Evolutionary conservation across 92 coral and sea anemone species (phyloP).

Genomic region (Phenganax marumi): DNA sequence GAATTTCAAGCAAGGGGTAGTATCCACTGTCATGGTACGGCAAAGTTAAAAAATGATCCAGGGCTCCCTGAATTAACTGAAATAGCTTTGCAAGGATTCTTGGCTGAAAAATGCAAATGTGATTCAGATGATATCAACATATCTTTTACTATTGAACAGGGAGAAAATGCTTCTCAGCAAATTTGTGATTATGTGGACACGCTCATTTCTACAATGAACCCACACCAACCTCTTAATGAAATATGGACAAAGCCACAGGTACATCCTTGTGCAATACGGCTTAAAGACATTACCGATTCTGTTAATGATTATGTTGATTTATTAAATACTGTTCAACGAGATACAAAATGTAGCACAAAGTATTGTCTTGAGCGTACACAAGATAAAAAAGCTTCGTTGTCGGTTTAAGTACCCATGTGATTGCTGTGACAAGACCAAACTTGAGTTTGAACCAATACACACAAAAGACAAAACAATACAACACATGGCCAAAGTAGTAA

Average conservation of each 20-base stretch:
- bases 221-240: constrained; percentile 61
- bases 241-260: constrained; percentile 62
- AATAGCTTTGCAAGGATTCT: constrained; percentile 50
- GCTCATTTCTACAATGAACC: constrained; percentile 65
- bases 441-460: constrained; percentile 49
- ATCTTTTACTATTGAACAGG: constrained; percentile 42
- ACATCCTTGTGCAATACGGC: constrained; percentile 62
- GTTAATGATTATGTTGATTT: no score
- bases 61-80: constrained; percentile 45
- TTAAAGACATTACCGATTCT: constrained; percentile 31
- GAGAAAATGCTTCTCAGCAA: constrained; percentile 50
- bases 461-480: constrained; percentile 40
- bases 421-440: constrained; percentile 41
- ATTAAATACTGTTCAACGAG: no score
- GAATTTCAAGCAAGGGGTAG: constrained; percentile 65
- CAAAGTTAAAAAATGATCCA: constrained; percentile 50
- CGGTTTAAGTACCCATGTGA: constrained; percentile 62
- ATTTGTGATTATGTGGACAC: constrained; percentile 64
- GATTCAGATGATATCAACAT: constrained; percentile 35
- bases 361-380: not conserved
- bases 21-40: constrained; percentile 64
- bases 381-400: not conserved
- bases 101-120: constrained; percentile 47
- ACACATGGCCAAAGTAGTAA: not conserved
- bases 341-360: not conserved